Base-by-base conservation (phyloP, 2,888 invertebrate genomes). In the Agrypnus murinus region DNA sequence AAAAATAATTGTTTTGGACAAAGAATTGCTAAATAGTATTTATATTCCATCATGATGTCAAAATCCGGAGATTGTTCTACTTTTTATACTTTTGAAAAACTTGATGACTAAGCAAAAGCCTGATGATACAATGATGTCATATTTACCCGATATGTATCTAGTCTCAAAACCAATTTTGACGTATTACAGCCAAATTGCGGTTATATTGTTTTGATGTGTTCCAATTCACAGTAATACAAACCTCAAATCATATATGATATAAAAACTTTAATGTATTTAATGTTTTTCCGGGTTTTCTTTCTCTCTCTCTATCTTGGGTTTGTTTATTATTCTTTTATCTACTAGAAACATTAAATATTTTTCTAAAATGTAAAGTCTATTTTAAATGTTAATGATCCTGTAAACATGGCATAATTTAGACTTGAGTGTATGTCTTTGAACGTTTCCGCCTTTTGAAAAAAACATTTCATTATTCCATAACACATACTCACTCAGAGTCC, bases 361-460 rank as follows among this genome's bases (percentile, higher is more conserved):
- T 43, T 43, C 15, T 43, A 43, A 36, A 43, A 43, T 15, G 25
- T 43, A 12, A 40, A 40, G 38, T 25, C 38, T 12, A 40, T 43
- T 9, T 15, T 15, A 43, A 15, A 48, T 48, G 48, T 48, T 31
- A 25, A 31, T 19, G 48, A 48, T 48, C 48, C 10, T 31, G 48
- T 48, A 48, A 48, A 48, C 48, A 48, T 31, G 48, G 17, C 43
- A 48, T 25, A 48, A 48, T 48, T 48, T 31, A 12, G 40, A 7
- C 40, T 10, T 2, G n/a, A n/a, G n/a, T n/a, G n/a, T 25, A 25
- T 25, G 25, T 25, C 48, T 53, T 53, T 53, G 32, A 53, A 34
- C 32, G 15, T 31, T 48, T 48, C 48, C 48, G 48, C 48, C 48
- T 53, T 53, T n/a, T n/a, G n/a, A n/a, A n/a, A n/a, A 5, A 25